Conservation (phyloP, 2,797 vertebrate genomes). For the Triplophysa yarkandensis region DNA sequence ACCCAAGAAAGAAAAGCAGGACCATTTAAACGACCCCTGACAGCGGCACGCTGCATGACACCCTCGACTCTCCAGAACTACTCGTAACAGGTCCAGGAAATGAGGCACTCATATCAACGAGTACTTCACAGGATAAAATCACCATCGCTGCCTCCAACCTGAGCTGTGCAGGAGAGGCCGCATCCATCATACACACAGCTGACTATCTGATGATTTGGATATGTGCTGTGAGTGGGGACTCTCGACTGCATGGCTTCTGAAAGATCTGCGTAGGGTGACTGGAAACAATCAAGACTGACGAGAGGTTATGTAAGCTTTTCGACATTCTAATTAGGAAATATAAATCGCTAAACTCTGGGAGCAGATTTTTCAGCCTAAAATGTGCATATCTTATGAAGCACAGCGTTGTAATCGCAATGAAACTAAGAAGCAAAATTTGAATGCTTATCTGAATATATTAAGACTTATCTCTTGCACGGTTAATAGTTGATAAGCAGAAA, state of each 20-base stretch:
- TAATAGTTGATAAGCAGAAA: background rate
- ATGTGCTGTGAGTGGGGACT: slow-evolving; percentile 60
- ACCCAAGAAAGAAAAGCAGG: background rate
- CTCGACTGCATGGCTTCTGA: slow-evolving; percentile 66
- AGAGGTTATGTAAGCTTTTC: slow-evolving; percentile 70
- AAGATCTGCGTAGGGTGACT: slow-evolving; percentile 68
- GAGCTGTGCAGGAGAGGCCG: slow-evolving; percentile 39
- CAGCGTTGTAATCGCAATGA: slow-evolving; percentile 52
- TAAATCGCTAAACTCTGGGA: slow-evolving; percentile 64
- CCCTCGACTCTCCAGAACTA: slow-evolving; percentile 24
- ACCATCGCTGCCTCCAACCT: background rate
- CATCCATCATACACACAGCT: slow-evolving; percentile 66
- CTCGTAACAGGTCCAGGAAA: slow-evolving; percentile 8
- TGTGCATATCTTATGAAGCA: slow-evolving; percentile 62
- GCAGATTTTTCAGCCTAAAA: slow-evolving; percentile 68
- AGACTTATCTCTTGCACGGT: slow-evolving; percentile 52
- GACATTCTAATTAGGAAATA: slow-evolving; percentile 69
- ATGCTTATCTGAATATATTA: slow-evolving; percentile 38
- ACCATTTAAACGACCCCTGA: slow-evolving; percentile 3
- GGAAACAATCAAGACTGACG: slow-evolving; percentile 67
- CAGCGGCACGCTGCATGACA: background rate
- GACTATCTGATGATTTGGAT: slow-evolving; percentile 64
- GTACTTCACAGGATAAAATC: slow-evolving; percentile 28
- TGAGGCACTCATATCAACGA: slow-evolving; percentile 11
- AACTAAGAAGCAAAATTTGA: slow-evolving; percentile 38